Evolutionary conservation across 2,797 vertebrate species (phyloP), one percentile per base, ranked within the genome.

Genomic region (Periophthalmus magnuspinnatus): DNA sequence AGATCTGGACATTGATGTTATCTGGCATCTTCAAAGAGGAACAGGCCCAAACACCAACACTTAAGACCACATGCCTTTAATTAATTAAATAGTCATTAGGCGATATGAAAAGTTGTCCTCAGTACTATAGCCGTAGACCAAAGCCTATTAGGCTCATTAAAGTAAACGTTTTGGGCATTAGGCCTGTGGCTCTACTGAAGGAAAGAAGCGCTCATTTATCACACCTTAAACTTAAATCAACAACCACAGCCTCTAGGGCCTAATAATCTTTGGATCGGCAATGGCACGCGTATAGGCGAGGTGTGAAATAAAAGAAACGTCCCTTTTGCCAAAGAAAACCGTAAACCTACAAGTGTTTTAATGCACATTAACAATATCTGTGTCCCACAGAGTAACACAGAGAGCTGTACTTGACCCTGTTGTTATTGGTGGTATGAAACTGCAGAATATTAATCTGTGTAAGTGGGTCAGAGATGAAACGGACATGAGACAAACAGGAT

Each of bases 381-480:
- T 13, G 41, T 2, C 13, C 38, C 45, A 45, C 41, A 22, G 52
- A 6, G 54, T 57, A 22, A 57, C 14, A 28, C 55, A 28, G 55
- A 32, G 76, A 22, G 47, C 41, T 41, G 24, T 6, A 22, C 48
- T 70, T 64, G 24, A 62, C 74, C 71, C 77, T 59, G 81, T 45
- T 79, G 5, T 47, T 62, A 28, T 32, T 32, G 22, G 45, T 74
- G 70, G 69, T 68, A 41, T 11, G 19, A 64, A 63, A 57, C 38
- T 28, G 41, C 28, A 67, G 77, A 69, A 67, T 63, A 79, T 84
- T 77, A 85, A 86, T 85, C 76, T 63, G 50, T 45, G 80, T 87
- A 93, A 85, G 68, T 90, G 73, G 91, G 90, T 92, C 89, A 88
- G 62, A 47, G 62, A 71, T 34, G 55, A 78, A 78, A 60, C 71